Base-by-base conservation (phyloP, 2,888 invertebrate genomes). In the Acrobasis repandana region DNA sequence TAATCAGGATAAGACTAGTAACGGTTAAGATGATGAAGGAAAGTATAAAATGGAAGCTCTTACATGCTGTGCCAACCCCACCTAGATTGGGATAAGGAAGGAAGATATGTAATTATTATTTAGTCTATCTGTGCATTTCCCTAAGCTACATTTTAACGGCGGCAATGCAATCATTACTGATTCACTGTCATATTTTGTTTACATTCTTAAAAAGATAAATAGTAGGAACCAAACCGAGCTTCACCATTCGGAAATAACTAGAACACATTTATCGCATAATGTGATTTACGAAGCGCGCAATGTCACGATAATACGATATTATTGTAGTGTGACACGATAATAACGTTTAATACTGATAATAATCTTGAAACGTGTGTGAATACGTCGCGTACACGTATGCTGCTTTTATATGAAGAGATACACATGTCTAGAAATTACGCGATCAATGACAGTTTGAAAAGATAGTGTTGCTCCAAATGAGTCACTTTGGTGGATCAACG, bases 311-410 rank as follows among this genome's bases (percentile, higher is more conserved):
- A 20, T n/a, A 14, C 38, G 14, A 38, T 20, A 20, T 15, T 38
- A 20, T 20, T 20, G 16, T 9, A n/a, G n/a, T 51, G 8, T 38
- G 38, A 11, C 38, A 38, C 38, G 38, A 38, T 38, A 38, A n/a
- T n/a, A n/a, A n/a, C n/a, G n/a, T n/a, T n/a, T n/a, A n/a, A 52
- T 3, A 28, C 16, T 15, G 43, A 54, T 54, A 54, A 54, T 20
- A 5, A 54, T 20, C 20, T 11, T 38, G 20, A 38, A 43, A 54
- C 54, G 54, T 54, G 54, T 18, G 11, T 20, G 18, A 54, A 54
- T 54, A 54, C 54, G 54, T 54, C 18, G 54, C 3, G 54, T 20
- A 54, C 54, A 54, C 54, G 54, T 51, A n/a, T 51, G 6, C 33
- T 51, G 9, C 33, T 15, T 0, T 4, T 34, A 51, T 50, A 14